These are phyloP conservation scores for Patella pellucida DNA, from an alignment of 2,888 invertebrate genomes.

Conservation along the genomic window DNA sequence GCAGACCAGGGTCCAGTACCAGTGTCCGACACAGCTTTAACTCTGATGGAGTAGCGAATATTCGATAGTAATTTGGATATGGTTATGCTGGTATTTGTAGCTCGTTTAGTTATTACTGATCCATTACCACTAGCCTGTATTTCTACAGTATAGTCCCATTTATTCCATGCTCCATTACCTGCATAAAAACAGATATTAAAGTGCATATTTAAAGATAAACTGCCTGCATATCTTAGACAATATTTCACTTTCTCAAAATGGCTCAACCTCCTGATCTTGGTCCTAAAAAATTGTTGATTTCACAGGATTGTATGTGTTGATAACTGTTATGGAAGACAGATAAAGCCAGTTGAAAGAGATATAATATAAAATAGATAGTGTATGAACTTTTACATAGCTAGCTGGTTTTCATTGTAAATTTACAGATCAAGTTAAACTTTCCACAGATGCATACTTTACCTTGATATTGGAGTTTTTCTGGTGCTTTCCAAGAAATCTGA, in stretches of 20 bases:
- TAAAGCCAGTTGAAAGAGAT: too few relatives aligned
- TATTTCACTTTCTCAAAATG: too few relatives aligned
- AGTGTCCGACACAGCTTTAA: constrained; percentile 82
- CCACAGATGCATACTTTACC: constrained; percentile 43
- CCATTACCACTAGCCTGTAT: constrained; percentile 55
- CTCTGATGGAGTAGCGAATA: constrained; percentile 83
- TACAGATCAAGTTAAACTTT: background rate
- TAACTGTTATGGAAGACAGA: too few relatives aligned
- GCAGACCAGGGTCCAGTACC: constrained; percentile 85
- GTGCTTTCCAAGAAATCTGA: constrained; percentile 85
- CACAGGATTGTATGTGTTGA: too few relatives aligned
- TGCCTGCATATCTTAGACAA: too few relatives aligned
- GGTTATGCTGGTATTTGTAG: constrained; percentile 39
- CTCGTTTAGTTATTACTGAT: constrained; percentile 28
- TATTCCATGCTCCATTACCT: constrained; percentile 79
- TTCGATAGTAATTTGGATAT: constrained; percentile 75
- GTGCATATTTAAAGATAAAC: too few relatives aligned
- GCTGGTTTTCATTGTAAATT: too few relatives aligned
- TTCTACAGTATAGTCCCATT: constrained; percentile 85
- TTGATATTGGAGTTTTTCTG: constrained; percentile 74
- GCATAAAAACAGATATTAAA: constrained; percentile 23
- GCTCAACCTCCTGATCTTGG: too few relatives aligned
- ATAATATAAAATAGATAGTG: too few relatives aligned
- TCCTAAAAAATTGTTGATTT: too few relatives aligned
- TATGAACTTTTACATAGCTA: too few relatives aligned